Evolutionary conservation across 2,888 invertebrate species (phyloP).

Genomic region (Eristalis tenax): DNA sequence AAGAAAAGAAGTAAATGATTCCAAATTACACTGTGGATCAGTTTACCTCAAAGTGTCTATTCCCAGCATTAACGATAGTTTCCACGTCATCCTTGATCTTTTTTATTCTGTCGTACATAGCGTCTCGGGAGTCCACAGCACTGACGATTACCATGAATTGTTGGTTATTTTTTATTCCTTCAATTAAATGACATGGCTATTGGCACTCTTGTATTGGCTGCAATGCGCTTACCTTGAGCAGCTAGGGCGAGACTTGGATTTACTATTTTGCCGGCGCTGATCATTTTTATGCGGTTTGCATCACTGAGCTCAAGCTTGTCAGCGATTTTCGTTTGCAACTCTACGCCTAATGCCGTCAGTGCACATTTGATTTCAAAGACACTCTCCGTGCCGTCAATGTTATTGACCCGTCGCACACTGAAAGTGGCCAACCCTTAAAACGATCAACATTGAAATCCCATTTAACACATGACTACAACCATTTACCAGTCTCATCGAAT

Average conservation of each 20-base stretch:
- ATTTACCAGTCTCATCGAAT: conserved; percentile 84
- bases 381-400: conserved; percentile 81
- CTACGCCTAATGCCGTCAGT: conserved; percentile 83
- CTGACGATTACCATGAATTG: conserved; percentile 86
- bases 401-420: conserved; percentile 85
- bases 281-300: conserved; percentile 85
- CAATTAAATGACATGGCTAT: neutral
- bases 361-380: conserved; percentile 84
- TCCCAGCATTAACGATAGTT: conserved; percentile 82
- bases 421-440: conserved; percentile 86
- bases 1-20: neutral
- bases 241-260: conserved; percentile 82
- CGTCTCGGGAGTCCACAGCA: conserved; percentile 82
- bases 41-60: conserved; percentile 76
- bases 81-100: conserved; percentile 83
- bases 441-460: neutral
- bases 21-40: neutral
- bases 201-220: neutral
- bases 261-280: conserved; percentile 86
- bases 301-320: conserved; percentile 80
- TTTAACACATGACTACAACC: no score
- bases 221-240: conserved; percentile 82
- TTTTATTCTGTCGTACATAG: conserved; percentile 83
- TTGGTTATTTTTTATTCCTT: conserved; percentile 85
- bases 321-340: conserved; percentile 83